Conservation (phyloP, 2,113 vertebrate genomes). For the Syngnathus typhle region DNA sequence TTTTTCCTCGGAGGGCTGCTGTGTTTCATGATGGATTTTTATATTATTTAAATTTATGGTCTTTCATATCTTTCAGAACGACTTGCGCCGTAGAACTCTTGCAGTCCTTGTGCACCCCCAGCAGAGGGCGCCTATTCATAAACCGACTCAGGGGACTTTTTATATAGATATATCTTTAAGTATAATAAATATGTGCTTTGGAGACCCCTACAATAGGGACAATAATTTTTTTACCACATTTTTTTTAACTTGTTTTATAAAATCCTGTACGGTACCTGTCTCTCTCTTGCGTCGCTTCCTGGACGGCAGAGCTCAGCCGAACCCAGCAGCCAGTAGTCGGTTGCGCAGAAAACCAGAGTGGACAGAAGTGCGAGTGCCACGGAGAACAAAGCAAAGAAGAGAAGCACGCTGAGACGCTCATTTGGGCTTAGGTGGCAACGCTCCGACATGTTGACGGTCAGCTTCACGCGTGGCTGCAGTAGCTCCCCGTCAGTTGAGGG, state of each 20-base stretch:
- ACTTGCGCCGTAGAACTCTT: no score
- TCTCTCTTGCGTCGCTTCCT: background rate
- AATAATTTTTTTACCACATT: no score
- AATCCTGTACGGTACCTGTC: background rate
- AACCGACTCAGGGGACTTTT: no score
- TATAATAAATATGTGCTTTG: no score
- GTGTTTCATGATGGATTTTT: no score
- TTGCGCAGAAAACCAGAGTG: conserved; percentile 38
- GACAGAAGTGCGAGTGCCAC: conserved; percentile 19
- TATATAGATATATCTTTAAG: no score
- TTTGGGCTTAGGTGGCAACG: background rate
- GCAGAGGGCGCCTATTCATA: no score
- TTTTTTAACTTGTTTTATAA: background rate
- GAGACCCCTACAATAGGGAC: no score
- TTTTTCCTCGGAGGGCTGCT: background rate
- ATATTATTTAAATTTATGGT: no score
- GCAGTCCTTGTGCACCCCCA: no score
- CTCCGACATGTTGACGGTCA: conserved; percentile 17
- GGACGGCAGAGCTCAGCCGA: conserved; percentile 22
- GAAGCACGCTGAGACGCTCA: conserved; percentile 12
- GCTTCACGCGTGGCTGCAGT: conserved; percentile 17
- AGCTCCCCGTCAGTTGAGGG: background rate
- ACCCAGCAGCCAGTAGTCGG: conserved; percentile 56
- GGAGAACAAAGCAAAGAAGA: conserved; percentile 42
- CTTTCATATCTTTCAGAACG: no score